Conservation (phyloP, 2,888 invertebrate genomes). For the Sisyra terminalis region DNA sequence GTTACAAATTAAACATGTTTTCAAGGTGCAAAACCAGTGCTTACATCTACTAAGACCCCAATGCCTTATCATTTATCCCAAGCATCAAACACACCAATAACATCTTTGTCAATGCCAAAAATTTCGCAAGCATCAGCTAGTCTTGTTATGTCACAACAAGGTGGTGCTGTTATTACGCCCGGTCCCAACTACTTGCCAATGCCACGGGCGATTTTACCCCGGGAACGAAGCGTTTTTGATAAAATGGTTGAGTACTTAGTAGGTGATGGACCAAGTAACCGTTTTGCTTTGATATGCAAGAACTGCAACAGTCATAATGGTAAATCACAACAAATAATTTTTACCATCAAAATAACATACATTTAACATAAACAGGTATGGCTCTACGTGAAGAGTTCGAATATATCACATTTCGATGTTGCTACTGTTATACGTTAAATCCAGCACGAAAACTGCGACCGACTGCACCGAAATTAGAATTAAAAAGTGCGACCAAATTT, state of each 20-base stretch:
- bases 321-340: constrained; percentile 37
- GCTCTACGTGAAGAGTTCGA: constrained; percentile 54
- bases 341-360: constrained; percentile 51
- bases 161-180: neutral
- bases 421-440: constrained; percentile 76
- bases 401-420: constrained; percentile 71
- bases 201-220: constrained; percentile 54
- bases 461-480: constrained; percentile 45
- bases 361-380: constrained; percentile 40
- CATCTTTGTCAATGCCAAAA: too few relatives aligned
- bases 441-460: constrained; percentile 79
- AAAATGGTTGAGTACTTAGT: constrained; percentile 85
- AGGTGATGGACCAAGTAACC: constrained; percentile 87
- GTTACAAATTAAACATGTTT: too few relatives aligned
- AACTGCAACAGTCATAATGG: constrained; percentile 90
- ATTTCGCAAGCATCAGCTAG: neutral
- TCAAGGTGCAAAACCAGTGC: too few relatives aligned
- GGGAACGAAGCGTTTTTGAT: constrained; percentile 66
- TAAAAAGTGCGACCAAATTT: constrained; percentile 13
- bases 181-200: constrained; percentile 27
- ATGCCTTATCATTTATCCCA: constrained; percentile 5
- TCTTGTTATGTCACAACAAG: neutral
- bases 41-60: constrained; percentile 1
- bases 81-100: constrained; percentile 3
- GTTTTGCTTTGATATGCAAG: constrained; percentile 88